phyloP scores from a whole-genome alignment of 2,113 vertebrate species.

The Elanus axillaris region DNA sequence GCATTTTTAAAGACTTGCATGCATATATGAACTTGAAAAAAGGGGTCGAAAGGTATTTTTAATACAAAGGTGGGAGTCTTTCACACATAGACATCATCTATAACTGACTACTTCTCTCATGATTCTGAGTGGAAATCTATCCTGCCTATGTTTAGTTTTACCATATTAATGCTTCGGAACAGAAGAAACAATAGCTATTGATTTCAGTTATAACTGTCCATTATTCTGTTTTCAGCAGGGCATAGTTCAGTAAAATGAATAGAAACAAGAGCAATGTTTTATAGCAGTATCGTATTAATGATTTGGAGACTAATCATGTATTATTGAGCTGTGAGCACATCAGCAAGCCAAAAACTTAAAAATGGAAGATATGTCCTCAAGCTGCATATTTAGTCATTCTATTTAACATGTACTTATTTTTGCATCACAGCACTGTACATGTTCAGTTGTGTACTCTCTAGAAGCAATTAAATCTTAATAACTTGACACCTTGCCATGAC shows the following conservation, averaged over 20 bases:
- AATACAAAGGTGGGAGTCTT: not conserved
- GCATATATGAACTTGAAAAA: not conserved
- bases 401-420: not conserved
- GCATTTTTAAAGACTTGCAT: not conserved
- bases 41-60: not conserved
- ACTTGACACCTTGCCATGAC: not conserved
- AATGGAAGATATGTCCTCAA: not conserved
- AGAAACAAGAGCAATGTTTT: not conserved
- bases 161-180: not conserved
- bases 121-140: not conserved
- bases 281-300: not conserved
- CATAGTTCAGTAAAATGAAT: not conserved
- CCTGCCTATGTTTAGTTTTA: not conserved
- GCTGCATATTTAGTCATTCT: not conserved
- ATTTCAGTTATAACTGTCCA: not conserved
- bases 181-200: not conserved
- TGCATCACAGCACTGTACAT: not conserved
- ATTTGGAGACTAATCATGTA: not conserved
- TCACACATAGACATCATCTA: not conserved
- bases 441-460: not conserved
- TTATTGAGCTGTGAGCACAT: not conserved
- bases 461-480: constrained; percentile 30
- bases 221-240: not conserved
- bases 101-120: not conserved
- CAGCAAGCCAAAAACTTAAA: not conserved